Evolutionary conservation across 2,113 vertebrate species (phyloP).

Genomic region (Isurus oxyrinchus): DNA sequence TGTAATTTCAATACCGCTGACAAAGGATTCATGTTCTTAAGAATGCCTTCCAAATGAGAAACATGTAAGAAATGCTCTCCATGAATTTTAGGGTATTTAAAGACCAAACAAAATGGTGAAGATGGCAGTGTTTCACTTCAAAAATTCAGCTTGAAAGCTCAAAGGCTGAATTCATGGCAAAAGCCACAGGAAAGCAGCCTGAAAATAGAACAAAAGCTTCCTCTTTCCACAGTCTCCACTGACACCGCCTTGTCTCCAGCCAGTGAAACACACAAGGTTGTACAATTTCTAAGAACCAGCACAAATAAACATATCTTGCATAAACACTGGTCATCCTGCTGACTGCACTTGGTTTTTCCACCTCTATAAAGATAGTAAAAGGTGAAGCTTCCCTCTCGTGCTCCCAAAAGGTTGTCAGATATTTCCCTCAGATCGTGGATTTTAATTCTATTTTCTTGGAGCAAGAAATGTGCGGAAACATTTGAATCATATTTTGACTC

Average conservation of each 20-base stretch:
- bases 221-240: neutral
- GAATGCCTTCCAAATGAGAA: neutral
- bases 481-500: neutral
- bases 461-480: neutral
- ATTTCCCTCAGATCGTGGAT: neutral
- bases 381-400: neutral
- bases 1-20: neutral
- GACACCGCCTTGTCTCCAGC: neutral
- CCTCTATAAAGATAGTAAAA: neutral
- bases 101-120: slow-evolving; percentile 15
- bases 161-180: neutral
- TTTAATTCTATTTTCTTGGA: neutral
- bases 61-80: neutral
- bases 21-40: neutral
- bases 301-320: neutral
- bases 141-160: neutral
- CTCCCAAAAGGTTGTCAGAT: neutral
- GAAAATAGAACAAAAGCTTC: neutral
- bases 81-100: slow-evolving; percentile 2
- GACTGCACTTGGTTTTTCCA: neutral
- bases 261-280: neutral
- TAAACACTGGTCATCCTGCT: neutral
- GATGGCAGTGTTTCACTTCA: neutral
- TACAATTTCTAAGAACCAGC: neutral
- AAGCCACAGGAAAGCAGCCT: neutral